phyloP scores from a whole-genome alignment of 2,888 invertebrate species.

The Lordiphosa fenestrarum region DNA sequence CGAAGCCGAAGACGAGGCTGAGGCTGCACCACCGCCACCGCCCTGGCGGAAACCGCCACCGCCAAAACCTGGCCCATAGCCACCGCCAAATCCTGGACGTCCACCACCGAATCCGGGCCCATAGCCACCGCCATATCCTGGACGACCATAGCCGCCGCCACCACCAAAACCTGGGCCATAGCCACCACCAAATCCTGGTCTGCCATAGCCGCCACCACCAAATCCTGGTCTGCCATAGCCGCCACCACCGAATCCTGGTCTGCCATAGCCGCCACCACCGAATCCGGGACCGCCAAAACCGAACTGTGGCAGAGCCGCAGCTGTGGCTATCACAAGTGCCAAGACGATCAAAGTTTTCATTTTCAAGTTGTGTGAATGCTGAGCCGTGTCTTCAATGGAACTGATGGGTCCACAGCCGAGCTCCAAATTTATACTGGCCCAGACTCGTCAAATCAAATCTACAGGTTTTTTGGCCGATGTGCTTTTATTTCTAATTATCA shows the following conservation, averaged over 20 bases:
- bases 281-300: conserved; percentile 18
- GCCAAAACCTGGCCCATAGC: conserved; percentile 14
- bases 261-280: conserved; percentile 27
- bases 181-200: conserved; percentile 18
- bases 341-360: conserved; percentile 72
- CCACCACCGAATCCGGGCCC: conserved; percentile 22
- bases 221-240: conserved; percentile 7
- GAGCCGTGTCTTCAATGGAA: conserved; percentile 31
- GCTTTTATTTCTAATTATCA: conserved; percentile 54
- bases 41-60: conserved; percentile 14
- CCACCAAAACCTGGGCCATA: conserved; percentile 24
- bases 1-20: conserved; percentile 4
- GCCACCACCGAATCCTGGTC: conserved; percentile 20
- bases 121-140: neutral
- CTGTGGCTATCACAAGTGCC: conserved; percentile 64
- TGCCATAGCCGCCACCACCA: conserved; percentile 11
- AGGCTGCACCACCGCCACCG: conserved; percentile 18
- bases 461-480: conserved; percentile 54
- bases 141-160: conserved; percentile 17
- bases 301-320: conserved; percentile 60
- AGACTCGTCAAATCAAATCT: conserved; percentile 10
- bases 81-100: conserved; percentile 18
- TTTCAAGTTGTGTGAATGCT: conserved; percentile 10
- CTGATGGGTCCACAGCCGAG: conserved; percentile 43
- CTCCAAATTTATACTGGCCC: conserved; percentile 53